Base-by-base conservation (phyloP, 2,888 invertebrate species). In the Cephus nigrinus region DNA sequence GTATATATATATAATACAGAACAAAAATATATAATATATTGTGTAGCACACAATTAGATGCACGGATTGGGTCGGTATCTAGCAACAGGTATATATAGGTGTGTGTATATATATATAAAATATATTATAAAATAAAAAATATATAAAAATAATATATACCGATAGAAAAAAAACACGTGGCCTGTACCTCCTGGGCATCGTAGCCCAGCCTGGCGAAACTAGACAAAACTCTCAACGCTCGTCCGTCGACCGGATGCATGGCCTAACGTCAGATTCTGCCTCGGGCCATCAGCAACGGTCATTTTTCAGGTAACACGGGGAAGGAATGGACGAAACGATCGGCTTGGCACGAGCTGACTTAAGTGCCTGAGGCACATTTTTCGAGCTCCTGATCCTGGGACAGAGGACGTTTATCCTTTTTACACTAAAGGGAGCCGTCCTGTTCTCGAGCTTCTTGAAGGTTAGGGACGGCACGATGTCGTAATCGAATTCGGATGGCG, bases 371-470 rank as follows among this genome's bases (percentile, higher is more conserved):
- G 89, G 88, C 23, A 94, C 91, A 75, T 93, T 93, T 90, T 94
- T 94, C 30, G 93, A 93, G 85, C 94, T 94, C 80, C 93, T 91
- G 72, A 94, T 93, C 77, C 94, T 92, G 0, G 95, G 95, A 89
- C 95, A 95, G 75, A 94, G 93, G 1, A 94, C 94, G 34, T 93
- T 92, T 84, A 93, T 92, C 12, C 93, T 92, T 80, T 93, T 92
- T 82, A 93, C 89, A 80, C 88, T 90, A 84, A 92, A 85, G 84
- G 85, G 71, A 12, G 12, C 4, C 77, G 82, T 85, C 1, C 88
- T 90, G 72, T 86, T 88, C 1, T 92, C 89, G 80, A 93, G 92
- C 0, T 92, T 88, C 82, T 93, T 93, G 85, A 94, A 94, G 1
- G 94, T 93, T 84, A 93, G 93, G 0, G 94, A 94, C 4, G 94